Evolutionary conservation across 1,140 invertebrate species (phyloP), one percentile per base, ranked within the genome.

Genomic region (Eumaeus atala): DNA sequence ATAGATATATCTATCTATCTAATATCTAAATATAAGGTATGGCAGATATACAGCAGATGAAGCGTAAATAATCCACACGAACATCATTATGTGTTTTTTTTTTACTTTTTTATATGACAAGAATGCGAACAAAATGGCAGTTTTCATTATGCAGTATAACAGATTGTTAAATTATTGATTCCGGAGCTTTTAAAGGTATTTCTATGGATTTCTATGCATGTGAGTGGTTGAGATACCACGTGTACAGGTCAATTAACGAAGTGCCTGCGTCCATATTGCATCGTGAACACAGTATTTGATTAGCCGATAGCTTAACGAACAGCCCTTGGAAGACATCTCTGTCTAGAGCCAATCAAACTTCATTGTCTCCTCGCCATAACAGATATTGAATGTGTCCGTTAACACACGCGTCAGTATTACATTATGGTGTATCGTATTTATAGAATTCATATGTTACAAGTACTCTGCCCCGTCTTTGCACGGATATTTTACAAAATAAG

Each of bases 341-440:
- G 44, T 48, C 35, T 50, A 42, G 56, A 59, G 60, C 60, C 64
- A 66, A 66, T 66, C 64, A 62, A 56, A 59, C 49, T 60, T 59
- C 56, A 58, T 66, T 66, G 64, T 66, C 55, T 53, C 42, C 51
- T 49, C 37, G 36, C 58, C 56, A 58, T 44, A 51, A 55, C 58
- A 53, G 51, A 56, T 21, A 53, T 48, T 33, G 58, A n/a, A 48
- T 36, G 16, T 28, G 37, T 48, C 40, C 50, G 51, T 36, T 21
- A 40, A 4, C 18, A 38, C 8, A 52, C 37, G 40, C 35, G 17
- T 21, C 8, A 14, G 16, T 50, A 33, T 14, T 50, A 36, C 35
- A 35, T 5, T 50, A 14, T 36, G 7, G 14, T 44, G 12, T 17
- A 4, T 14, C 6, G 40, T 12, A 2, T 3, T 38, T 4, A 9